Conservation (phyloP, 2,113 vertebrate genomes). For the Chamaea fasciata region DNA sequence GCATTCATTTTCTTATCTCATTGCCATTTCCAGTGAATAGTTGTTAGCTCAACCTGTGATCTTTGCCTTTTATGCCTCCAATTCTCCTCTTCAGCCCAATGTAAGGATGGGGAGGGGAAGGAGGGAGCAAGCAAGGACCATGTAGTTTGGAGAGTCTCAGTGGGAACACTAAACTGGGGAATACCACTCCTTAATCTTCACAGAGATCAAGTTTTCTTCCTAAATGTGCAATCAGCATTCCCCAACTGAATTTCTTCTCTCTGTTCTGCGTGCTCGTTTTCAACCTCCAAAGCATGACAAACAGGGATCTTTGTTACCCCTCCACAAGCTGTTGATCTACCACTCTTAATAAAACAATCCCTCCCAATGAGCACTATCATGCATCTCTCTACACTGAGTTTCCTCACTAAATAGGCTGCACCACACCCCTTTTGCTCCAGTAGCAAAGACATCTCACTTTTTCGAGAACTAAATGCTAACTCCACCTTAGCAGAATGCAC, state of each 20-base stretch:
- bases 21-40: not conserved
- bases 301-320: not conserved
- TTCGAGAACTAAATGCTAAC: not conserved
- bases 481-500: not conserved
- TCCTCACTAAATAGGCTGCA: not conserved
- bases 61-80: not conserved
- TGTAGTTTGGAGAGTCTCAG: not conserved
- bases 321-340: not conserved
- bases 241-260: not conserved
- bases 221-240: not conserved
- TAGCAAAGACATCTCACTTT: not conserved
- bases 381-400: not conserved
- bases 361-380: not conserved
- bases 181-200: not conserved
- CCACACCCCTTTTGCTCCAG: not conserved
- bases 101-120: not conserved
- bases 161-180: not conserved
- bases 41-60: not conserved
- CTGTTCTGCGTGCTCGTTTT: not conserved
- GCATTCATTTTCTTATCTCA: not conserved
- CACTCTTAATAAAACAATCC: not conserved
- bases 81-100: not conserved
- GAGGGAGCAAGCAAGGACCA: rapidly evolving
- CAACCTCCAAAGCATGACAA: not conserved
- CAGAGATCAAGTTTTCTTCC: not conserved